Evolutionary conservation across 2,888 invertebrate genomes (phyloP).

Genomic region (Trachelus stipa): DNA sequence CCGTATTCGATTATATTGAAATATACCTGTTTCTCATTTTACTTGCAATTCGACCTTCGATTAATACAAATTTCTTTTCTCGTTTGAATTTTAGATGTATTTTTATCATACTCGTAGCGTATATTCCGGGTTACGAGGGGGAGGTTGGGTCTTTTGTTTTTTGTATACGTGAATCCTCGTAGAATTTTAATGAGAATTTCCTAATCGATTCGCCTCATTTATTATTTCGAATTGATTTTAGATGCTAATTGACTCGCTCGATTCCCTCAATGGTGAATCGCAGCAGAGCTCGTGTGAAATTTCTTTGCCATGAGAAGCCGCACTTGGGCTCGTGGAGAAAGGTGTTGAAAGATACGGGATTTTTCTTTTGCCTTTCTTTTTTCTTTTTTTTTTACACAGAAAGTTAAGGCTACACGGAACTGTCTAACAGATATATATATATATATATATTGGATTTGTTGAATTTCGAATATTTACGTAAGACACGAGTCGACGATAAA

Average conservation of each 20-base stretch:
- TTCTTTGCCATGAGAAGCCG: background rate
- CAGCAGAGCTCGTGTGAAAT: background rate
- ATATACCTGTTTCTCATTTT: too few species aligned
- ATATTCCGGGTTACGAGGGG: background rate
- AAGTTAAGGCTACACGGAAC: background rate
- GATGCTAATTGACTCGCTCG: background rate
- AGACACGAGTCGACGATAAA: background rate
- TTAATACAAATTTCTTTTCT: background rate
- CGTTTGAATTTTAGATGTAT: background rate
- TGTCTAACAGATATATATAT: background rate
- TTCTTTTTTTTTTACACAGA: background rate
- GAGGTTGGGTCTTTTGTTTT: background rate
- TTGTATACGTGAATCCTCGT: background rate
- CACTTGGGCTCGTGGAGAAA: background rate
- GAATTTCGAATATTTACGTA: background rate
- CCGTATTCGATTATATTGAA: too few species aligned
- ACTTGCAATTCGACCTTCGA: too few species aligned
- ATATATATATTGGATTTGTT: background rate
- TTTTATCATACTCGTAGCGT: background rate
- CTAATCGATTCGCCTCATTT: background rate
- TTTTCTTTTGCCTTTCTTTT: background rate
- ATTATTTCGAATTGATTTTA: background rate
- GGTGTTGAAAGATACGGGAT: background rate
- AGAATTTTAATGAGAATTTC: background rate
- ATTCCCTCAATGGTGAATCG: background rate